Percentiles rank a stretch among this genome's conserved stretches.
These are phyloP conservation scores for Hyperopisus bebe DNA, from an alignment of 2,113 vertebrate genomes.

Conservation along the genomic window DNA sequence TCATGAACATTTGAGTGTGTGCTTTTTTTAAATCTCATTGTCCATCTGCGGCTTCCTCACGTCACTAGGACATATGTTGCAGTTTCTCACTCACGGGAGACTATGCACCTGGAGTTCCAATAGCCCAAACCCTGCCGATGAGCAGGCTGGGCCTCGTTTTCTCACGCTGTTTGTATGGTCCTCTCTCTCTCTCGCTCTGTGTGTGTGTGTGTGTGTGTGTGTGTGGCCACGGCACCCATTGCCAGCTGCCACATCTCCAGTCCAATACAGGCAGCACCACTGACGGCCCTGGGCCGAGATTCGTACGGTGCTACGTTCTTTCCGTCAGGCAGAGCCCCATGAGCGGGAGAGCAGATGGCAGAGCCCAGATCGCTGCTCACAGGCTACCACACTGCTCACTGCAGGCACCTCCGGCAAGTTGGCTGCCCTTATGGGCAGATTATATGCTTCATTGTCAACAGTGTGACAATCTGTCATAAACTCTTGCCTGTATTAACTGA, in stretches of 20 bases:
- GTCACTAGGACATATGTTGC: slow-evolving; percentile 47
- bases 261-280: slow-evolving; percentile 1
- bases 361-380: slow-evolving; percentile 58
- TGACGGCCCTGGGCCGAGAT: slow-evolving; percentile 49
- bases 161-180: slow-evolving; percentile 23
- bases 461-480: slow-evolving; percentile 45
- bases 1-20: slow-evolving; percentile 47
- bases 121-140: neutral
- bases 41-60: slow-evolving; percentile 51
- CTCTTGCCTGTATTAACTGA: slow-evolving; percentile 48
- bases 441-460: slow-evolving; percentile 33
- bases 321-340: slow-evolving; percentile 52
- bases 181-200: slow-evolving; percentile 2
- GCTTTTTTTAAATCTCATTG: slow-evolving; percentile 37
- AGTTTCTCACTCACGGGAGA: slow-evolving; percentile 45
- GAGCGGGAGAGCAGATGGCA: slow-evolving; percentile 65
- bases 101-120: slow-evolving; percentile 37
- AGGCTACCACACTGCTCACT: slow-evolving; percentile 48
- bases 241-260: neutral
- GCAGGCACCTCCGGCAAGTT: slow-evolving; percentile 40
- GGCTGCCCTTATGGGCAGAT: slow-evolving; percentile 43
- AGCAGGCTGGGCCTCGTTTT: slow-evolving; percentile 3
- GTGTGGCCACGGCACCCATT: neutral
- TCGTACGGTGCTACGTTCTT: slow-evolving; percentile 49
- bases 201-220: neutral